Conservation (phyloP, 2,113 vertebrate species). For the Onychorhynchus coronatus region DNA sequence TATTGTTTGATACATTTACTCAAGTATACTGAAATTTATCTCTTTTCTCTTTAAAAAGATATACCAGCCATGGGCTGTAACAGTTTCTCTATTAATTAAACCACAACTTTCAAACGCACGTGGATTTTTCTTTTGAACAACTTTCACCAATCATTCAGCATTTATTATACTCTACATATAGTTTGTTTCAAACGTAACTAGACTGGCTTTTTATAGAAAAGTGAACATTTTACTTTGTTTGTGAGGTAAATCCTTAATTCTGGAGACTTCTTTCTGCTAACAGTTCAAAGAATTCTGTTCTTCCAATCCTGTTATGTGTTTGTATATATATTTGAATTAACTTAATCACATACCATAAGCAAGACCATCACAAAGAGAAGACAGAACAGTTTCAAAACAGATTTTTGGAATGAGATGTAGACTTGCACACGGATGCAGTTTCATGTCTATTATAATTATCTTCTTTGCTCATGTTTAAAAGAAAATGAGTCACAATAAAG, state of each 20-base stretch:
- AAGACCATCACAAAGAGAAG: not conserved
- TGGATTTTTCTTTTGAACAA: not conserved
- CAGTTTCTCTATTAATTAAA: not conserved
- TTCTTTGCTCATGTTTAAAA: not conserved
- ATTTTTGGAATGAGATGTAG: conserved; percentile 37
- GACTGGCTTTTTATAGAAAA: conserved; percentile 27
- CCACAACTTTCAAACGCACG: not conserved
- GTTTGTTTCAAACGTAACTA: conserved; percentile 22
- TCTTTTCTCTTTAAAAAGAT: not conserved
- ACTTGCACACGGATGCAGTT: not conserved
- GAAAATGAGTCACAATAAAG: not conserved
- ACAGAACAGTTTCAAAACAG: conserved; percentile 30
- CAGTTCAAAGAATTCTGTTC: conserved; percentile 23
- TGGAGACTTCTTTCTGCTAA: conserved; percentile 53
- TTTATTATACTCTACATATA: not conserved
- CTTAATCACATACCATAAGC: conserved; percentile 18
- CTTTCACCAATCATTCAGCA: not conserved
- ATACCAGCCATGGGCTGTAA: not conserved
- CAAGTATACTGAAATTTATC: not conserved
- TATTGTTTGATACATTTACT: not conserved
- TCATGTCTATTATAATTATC: not conserved
- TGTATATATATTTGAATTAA: conserved; percentile 28
- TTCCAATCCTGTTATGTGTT: conserved; percentile 5
- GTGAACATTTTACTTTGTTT: conserved; percentile 28
- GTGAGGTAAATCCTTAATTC: conserved; percentile 55